Base-by-base conservation (phyloP, 2,113 vertebrate genomes). In the Genyomyrus donnyi region DNA sequence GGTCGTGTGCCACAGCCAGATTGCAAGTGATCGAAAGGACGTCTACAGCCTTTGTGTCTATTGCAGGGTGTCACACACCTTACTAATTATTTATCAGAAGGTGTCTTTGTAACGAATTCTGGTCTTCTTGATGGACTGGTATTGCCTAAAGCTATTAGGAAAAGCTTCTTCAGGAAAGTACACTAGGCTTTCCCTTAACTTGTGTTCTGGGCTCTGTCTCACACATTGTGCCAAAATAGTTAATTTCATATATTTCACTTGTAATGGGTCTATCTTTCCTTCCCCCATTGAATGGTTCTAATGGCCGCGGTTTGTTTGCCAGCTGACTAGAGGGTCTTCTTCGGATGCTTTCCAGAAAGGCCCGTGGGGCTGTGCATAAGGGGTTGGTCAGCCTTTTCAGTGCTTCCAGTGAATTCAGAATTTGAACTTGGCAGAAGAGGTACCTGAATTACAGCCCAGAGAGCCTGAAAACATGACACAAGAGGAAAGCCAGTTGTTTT, bases 81-180 rank as follows among this genome's bases (percentile, higher is more conserved):
- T 90, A 95, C 94, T 96, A 95, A 95, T 96, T 95, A 96, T 95
- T 95, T 93, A 94, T 94, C 92, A 90, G 93, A 97, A 91, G 89
- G 92, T 49, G 92, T 87, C 89, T 91, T 93, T 91, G 62, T 91
- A 90, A 89, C 77, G 46, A 3, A 4, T 90, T 50, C 91, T 92
- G 93, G 90, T 92, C 89, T 94, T 89, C 91, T 92, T 88, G 93
- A 93, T 93, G 92, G 92, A 91, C 91, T 94, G 93, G 92, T 85
- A 83, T 93, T 91, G 90, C 35, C 3, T 89, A 50, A 89, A 90
- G 88, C 89, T 85, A 85, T 85, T 42, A 24, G 45, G 80, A 66
- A 27, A 90, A 66, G 88, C 49, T 93, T 91, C 19, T 62, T 89
- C 2, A 89, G 49, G 74, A 56, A 88, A 53, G 89, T 49, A 91